Percentiles rank a stretch among this genome's conserved stretches.
These are phyloP conservation scores for Tenthredo amoena DNA, from an alignment of 2,888 invertebrate species.

Conservation along the genomic window DNA sequence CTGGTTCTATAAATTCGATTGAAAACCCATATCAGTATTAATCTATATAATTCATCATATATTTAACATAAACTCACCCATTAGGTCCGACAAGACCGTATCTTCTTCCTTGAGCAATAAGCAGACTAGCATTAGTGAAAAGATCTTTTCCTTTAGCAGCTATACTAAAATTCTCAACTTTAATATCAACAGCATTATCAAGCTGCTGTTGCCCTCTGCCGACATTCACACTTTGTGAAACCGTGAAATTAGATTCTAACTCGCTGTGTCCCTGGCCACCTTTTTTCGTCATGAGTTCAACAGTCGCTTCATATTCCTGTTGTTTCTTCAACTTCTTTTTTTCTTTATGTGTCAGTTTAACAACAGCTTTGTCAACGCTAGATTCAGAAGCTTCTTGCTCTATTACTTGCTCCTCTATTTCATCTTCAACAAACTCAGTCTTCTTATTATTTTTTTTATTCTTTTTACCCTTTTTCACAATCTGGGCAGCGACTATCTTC, in stretches of 20 bases:
- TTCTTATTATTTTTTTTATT: slow-evolving; percentile 36
- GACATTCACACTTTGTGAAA: slow-evolving; percentile 88
- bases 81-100: slow-evolving; percentile 99
- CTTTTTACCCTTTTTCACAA: slow-evolving; percentile 37
- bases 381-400: slow-evolving; percentile 65
- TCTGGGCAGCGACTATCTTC: neutral
- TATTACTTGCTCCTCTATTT: slow-evolving; percentile 43
- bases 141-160: slow-evolving; percentile 98
- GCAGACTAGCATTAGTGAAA: slow-evolving; percentile 96
- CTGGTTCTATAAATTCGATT: neutral
- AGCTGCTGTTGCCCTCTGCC: slow-evolving; percentile 77
- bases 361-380: slow-evolving; percentile 77
- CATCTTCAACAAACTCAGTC: slow-evolving; percentile 5
- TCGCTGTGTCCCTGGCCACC: slow-evolving; percentile 95
- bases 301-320: slow-evolving; percentile 92
- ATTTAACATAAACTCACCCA: slow-evolving; percentile 81
- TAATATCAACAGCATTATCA: slow-evolving; percentile 98
- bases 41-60: neutral
- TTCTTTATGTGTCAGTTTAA: slow-evolving; percentile 93
- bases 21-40: neutral
- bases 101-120: slow-evolving; percentile 95
- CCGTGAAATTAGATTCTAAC: slow-evolving; percentile 95
- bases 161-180: slow-evolving; percentile 99
- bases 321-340: slow-evolving; percentile 94
- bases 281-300: slow-evolving; percentile 91